Percentiles rank a stretch among this genome's conserved stretches.
phyloP scores from a whole-genome alignment of 1,140 invertebrate species.

The Procambarus virginalis region DNA sequence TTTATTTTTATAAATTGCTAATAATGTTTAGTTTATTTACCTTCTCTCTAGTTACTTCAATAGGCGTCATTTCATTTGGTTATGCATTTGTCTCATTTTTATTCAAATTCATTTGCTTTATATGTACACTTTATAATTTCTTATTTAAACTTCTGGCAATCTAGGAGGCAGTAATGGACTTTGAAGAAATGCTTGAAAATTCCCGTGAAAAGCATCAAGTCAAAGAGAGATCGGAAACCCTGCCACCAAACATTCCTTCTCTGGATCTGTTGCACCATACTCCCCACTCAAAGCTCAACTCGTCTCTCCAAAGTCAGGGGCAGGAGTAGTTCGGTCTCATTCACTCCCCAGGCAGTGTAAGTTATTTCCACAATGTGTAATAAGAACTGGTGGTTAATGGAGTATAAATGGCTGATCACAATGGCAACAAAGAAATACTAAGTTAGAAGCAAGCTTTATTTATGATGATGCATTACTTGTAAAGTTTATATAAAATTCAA shows the following conservation, averaged over 20 bases:
- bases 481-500: no score
- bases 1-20: no score
- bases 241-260: constrained; percentile 26
- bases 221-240: constrained; percentile 28
- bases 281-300: constrained; percentile 37
- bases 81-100: no score
- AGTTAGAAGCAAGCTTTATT: no score
- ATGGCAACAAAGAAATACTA: no score
- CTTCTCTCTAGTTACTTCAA: no score
- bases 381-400: no score
- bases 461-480: no score
- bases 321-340: constrained; percentile 39
- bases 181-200: constrained; percentile 80
- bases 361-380: background rate
- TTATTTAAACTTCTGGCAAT: background rate
- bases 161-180: constrained; percentile 82
- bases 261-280: constrained; percentile 62
- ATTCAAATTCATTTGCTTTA: no score
- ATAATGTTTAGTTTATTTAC: no score
- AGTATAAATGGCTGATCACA: no score
- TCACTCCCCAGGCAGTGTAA: constrained; percentile 60
- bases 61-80: no score
- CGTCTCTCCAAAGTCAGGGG: background rate
- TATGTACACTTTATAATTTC: background rate
- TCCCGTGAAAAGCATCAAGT: constrained; percentile 42